Conservation (phyloP, 2,888 invertebrate species). For the Panorpa germanica region DNA sequence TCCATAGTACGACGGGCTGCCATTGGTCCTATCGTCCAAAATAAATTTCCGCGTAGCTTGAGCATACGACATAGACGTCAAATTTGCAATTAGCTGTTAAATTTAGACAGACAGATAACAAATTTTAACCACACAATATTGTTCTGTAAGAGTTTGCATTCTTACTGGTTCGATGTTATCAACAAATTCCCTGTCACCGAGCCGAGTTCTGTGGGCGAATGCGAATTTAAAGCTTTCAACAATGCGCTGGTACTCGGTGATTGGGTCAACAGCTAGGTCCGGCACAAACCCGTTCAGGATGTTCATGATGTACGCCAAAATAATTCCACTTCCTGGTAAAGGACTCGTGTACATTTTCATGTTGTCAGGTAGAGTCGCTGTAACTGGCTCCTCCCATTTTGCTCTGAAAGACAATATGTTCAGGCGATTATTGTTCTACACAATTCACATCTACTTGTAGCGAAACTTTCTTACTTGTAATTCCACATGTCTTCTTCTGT, state of each 20-base stretch:
- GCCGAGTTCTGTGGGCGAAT: slow-evolving; percentile 55
- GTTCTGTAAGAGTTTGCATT: slow-evolving; percentile 1
- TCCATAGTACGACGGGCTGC: slow-evolving; percentile 47
- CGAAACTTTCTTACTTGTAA: slow-evolving; percentile 61
- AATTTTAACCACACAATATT: background rate
- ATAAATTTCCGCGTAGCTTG: slow-evolving; percentile 25
- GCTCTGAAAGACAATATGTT: too few relatives aligned
- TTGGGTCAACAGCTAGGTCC: slow-evolving; percentile 23
- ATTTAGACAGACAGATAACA: too few relatives aligned
- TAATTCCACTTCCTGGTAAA: slow-evolving; percentile 67
- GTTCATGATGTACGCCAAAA: slow-evolving; percentile 58
- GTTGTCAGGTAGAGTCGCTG: slow-evolving; percentile 32
- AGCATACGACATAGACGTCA: slow-evolving; percentile 40
- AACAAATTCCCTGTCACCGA: slow-evolving; percentile 50
- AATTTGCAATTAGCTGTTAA: slow-evolving; percentile 37
- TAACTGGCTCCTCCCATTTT: slow-evolving; percentile 37
- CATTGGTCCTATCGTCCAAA: slow-evolving; percentile 34
- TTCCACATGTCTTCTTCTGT: slow-evolving; percentile 59
- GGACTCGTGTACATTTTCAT: slow-evolving; percentile 50
- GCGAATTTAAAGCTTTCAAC: slow-evolving; percentile 75
- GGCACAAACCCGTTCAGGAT: slow-evolving; percentile 41
- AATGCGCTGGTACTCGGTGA: slow-evolving; percentile 41
- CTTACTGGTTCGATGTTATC: background rate
- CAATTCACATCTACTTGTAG: too few relatives aligned
- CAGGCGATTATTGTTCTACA: too few relatives aligned